Conservation (phyloP, 2,888 invertebrate species). For the Trachelus tabidus region DNA sequence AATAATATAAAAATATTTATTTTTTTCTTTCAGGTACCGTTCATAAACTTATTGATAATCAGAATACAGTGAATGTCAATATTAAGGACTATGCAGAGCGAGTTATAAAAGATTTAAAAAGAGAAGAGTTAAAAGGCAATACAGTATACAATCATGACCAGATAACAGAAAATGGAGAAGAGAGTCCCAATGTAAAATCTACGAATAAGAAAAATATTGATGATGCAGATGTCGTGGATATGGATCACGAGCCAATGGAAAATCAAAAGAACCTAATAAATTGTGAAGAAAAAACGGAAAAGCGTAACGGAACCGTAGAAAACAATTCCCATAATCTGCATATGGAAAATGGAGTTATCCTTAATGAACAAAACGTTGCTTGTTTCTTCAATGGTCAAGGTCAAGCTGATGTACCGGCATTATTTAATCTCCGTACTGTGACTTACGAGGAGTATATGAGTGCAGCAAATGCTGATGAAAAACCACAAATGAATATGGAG, state of each 20-base stretch:
- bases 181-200: slow-evolving; percentile 13
- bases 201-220: slow-evolving; percentile 9
- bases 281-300: slow-evolving; percentile 25
- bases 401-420: slow-evolving; percentile 32
- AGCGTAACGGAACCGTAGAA: slow-evolving; percentile 42
- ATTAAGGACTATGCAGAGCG: slow-evolving; percentile 51
- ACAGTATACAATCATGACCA: slow-evolving; percentile 12
- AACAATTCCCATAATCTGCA: slow-evolving; percentile 20
- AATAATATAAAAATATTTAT: slow-evolving; percentile 2
- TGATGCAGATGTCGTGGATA: slow-evolving; percentile 18
- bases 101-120: slow-evolving; percentile 45
- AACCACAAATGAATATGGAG: not conserved
- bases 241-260: not conserved
- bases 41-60: slow-evolving; percentile 6
- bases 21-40: slow-evolving; percentile 20
- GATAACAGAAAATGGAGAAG: slow-evolving; percentile 33
- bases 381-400: slow-evolving; percentile 42
- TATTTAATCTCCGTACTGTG: slow-evolving; percentile 43
- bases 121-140: slow-evolving; percentile 14
- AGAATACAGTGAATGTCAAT: slow-evolving; percentile 13
- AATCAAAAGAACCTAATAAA: slow-evolving; percentile 2
- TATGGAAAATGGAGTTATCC: slow-evolving; percentile 17
- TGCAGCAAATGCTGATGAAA: slow-evolving; percentile 18
- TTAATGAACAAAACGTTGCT: slow-evolving; percentile 16
- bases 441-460: slow-evolving; percentile 57